These are phyloP conservation scores for Andrena haemorrhoa DNA, from an alignment of 2,888 invertebrate genomes.

Conservation along the genomic window DNA sequence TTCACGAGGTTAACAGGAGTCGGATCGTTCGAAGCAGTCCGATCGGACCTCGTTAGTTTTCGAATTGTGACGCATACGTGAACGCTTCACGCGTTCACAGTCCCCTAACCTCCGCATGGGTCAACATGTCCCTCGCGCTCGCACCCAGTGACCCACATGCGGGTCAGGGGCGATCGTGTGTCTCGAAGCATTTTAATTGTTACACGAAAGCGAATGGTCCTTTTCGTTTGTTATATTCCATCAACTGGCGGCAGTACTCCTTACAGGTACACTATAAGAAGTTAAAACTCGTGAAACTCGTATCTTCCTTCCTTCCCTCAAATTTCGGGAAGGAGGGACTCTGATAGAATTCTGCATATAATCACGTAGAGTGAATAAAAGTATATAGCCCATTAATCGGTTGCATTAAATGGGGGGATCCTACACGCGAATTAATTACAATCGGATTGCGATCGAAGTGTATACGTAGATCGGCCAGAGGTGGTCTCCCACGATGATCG, in stretches of 20 bases:
- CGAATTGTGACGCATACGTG: neutral
- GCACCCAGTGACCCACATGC: neutral
- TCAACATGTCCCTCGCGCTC: neutral
- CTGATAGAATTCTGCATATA: too few relatives aligned
- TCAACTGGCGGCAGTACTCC: too few relatives aligned
- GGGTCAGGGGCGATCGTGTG: neutral
- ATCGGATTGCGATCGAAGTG: slow-evolving; percentile 23
- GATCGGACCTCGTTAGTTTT: neutral
- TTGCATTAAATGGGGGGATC: neutral
- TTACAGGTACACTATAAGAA: too few relatives aligned
- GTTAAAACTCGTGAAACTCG: too few relatives aligned
- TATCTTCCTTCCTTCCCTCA: too few relatives aligned
- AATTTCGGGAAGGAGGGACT: too few relatives aligned
- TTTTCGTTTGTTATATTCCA: too few relatives aligned
- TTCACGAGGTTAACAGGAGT: too few relatives aligned
- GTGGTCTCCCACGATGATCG: slow-evolving; percentile 14
- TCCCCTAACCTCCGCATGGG: neutral
- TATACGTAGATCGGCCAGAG: neutral
- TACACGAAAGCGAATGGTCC: too few relatives aligned
- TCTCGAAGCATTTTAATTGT: neutral
- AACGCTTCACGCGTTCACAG: neutral
- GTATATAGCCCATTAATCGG: too few relatives aligned
- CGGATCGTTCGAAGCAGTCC: too few relatives aligned
- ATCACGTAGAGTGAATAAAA: too few relatives aligned
- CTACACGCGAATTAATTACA: slow-evolving; percentile 33